These are phyloP conservation scores for Corvus hawaiiensis DNA, from an alignment of 2,113 vertebrate genomes.

Conservation along the genomic window DNA sequence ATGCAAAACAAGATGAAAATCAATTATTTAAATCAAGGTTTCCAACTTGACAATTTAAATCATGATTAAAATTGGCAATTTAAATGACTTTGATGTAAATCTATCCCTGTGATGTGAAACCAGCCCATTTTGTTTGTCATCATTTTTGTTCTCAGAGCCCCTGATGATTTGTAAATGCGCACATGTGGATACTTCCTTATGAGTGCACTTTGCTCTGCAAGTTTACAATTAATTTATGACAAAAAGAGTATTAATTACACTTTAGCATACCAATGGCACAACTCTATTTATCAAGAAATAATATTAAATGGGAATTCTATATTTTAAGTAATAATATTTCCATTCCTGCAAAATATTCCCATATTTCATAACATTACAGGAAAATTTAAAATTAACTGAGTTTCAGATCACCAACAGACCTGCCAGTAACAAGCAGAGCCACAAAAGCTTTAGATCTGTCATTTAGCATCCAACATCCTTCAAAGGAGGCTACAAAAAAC, in stretches of 20 bases:
- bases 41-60: slow-evolving; percentile 27
- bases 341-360: not conserved
- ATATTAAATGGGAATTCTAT: not conserved
- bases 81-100: slow-evolving; percentile 22
- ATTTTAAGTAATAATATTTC: not conserved
- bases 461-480: not conserved
- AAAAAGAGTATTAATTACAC: not conserved
- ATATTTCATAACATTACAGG: not conserved
- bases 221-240: not conserved
- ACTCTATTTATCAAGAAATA: not conserved
- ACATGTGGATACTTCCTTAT: not conserved
- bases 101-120: not conserved
- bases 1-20: slow-evolving; percentile 39
- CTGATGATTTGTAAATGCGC: not conserved
- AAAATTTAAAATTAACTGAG: not conserved
- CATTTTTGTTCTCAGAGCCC: not conserved
- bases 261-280: not conserved
- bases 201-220: not conserved
- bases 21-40: slow-evolving; percentile 42
- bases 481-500: not conserved
- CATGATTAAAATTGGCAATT: slow-evolving; percentile 37
- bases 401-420: not conserved
- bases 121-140: not conserved
- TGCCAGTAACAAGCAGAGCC: not conserved
- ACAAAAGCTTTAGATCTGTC: not conserved